These are phyloP conservation scores for Calidris pygmaea DNA, from an alignment of 2,113 vertebrate species.

Conservation along the genomic window DNA sequence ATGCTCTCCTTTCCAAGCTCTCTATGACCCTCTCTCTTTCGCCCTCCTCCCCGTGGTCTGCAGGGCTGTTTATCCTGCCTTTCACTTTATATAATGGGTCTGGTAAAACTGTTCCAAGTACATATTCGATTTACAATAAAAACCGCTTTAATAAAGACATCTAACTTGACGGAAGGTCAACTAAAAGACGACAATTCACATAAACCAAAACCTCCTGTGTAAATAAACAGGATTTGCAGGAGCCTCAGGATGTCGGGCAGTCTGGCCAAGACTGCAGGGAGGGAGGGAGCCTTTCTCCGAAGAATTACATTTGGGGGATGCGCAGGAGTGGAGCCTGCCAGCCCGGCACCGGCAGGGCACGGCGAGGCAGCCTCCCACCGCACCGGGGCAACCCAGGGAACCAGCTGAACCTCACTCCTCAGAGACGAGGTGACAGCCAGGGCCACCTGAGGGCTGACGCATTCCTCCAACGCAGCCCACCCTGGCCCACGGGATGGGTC, in stretches of 20 bases:
- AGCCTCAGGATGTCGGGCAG: slow-evolving; percentile 50
- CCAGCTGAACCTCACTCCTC: accelerated
- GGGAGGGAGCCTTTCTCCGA: not conserved
- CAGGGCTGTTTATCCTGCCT: slow-evolving; percentile 10
- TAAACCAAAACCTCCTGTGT: slow-evolving; percentile 56
- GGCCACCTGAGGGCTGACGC: not conserved
- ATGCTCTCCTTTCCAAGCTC: not conserved
- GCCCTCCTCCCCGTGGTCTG: not conserved
- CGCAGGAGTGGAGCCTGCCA: not conserved
- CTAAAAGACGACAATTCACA: slow-evolving; percentile 22
- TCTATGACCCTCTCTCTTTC: not conserved
- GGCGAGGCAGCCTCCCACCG: not conserved
- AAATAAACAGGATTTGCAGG: slow-evolving; percentile 56
- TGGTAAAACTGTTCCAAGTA: slow-evolving; percentile 47
- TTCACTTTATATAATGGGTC: slow-evolving; percentile 43
- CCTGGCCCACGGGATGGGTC: accelerated
- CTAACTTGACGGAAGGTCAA: slow-evolving; percentile 53
- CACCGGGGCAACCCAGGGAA: not conserved
- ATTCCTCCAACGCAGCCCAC: not conserved
- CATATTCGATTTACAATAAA: slow-evolving; percentile 64
- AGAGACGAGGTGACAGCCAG: not conserved
- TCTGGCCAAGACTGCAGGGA: slow-evolving; percentile 15
- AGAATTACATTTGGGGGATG: not conserved
- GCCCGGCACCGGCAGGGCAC: not conserved
- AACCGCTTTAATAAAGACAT: slow-evolving; percentile 55